phyloP scores from a whole-genome alignment of 2,888 invertebrate species.

The Polyploca ridens region DNA sequence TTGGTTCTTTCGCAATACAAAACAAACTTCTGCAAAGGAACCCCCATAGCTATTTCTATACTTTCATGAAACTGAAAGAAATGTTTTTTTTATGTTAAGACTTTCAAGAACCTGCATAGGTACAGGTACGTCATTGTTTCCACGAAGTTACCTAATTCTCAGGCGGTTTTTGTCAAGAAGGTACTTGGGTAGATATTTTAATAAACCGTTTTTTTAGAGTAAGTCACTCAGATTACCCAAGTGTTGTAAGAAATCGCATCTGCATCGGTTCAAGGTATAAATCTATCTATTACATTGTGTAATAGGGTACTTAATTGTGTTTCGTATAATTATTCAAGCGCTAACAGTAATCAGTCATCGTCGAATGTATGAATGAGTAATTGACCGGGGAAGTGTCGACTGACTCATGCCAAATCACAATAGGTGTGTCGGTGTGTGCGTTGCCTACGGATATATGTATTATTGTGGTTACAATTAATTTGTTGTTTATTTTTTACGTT shows the following conservation, averaged over 20 bases:
- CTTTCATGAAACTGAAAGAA: not conserved
- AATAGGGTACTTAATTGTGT: constrained; percentile 14
- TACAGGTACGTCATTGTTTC: not conserved
- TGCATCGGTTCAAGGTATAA: not conserved
- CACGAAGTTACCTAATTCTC: not conserved
- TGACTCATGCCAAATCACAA: constrained; percentile 34
- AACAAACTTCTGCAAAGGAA: not conserved
- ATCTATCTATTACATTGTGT: not conserved
- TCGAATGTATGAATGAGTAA: constrained; percentile 32
- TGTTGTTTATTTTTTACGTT: not conserved
- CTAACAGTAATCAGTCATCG: constrained; percentile 25
- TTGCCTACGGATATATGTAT: not conserved
- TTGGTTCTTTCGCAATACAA: too few relatives aligned
- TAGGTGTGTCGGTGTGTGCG: constrained; percentile 18
- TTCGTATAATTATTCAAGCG: constrained; percentile 19
- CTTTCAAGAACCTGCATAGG: not conserved
- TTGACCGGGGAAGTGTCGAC: constrained; percentile 25
- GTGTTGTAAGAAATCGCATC: not conserved
- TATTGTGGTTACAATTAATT: not conserved
- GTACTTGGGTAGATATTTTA: not conserved
- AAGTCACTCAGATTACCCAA: too few relatives aligned
- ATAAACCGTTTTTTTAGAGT: not conserved
- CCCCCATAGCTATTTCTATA: not conserved
- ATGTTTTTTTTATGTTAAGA: not conserved
- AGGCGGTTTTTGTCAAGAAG: not conserved